A percentile compares a stretch with the other conserved stretches of the same genome.
Evolutionary conservation across 2,113 vertebrate species (phyloP).

Genomic region (Cynoglossus semilaevis): DNA sequence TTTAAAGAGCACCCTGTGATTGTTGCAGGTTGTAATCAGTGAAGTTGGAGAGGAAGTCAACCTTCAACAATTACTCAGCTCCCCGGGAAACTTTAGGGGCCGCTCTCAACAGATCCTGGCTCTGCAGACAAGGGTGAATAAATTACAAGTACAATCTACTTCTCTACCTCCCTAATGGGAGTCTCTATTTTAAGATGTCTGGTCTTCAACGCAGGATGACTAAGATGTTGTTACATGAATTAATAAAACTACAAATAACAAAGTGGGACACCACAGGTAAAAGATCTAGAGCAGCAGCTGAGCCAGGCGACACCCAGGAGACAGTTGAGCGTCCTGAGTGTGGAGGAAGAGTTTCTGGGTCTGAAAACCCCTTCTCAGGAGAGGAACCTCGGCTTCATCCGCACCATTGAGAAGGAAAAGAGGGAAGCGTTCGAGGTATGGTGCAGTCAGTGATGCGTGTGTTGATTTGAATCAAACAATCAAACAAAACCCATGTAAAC

Average conservation of each 20-base stretch:
- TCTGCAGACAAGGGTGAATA: constrained; percentile 85
- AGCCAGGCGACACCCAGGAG: constrained; percentile 62
- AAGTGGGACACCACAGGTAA: constrained; percentile 71
- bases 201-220: neutral
- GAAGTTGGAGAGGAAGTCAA: constrained; percentile 90
- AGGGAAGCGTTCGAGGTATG: constrained; percentile 84
- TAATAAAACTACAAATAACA: neutral
- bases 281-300: constrained; percentile 87
- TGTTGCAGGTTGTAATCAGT: constrained; percentile 80
- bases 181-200: neutral
- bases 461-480: neutral
- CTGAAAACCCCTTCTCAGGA: constrained; percentile 77
- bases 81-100: constrained; percentile 84
- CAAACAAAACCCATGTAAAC: neutral
- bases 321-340: constrained; percentile 44
- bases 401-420: constrained; percentile 83
- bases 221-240: neutral
- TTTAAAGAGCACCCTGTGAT: neutral
- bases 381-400: constrained; percentile 83
- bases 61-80: constrained; percentile 79
- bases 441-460: neutral
- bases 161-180: neutral
- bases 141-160: neutral
- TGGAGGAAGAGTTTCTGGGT: constrained; percentile 63
- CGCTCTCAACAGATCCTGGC: constrained; percentile 90